phyloP scores from a whole-genome alignment of 2,888 invertebrate species.

The Nomada goodeniana region DNA sequence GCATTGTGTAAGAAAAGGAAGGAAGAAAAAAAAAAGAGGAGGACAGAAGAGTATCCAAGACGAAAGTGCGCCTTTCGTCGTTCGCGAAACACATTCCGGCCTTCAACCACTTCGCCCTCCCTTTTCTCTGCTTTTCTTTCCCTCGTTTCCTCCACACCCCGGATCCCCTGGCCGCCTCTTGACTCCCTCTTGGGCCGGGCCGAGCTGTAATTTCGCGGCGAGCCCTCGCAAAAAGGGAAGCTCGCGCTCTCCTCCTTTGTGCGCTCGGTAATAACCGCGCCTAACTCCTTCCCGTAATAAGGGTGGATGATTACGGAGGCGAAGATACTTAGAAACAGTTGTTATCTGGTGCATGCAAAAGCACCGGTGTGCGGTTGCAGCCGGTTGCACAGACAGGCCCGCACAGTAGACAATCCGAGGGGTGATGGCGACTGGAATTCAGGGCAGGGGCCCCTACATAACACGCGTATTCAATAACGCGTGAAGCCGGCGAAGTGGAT shows the following conservation, averaged over 20 bases:
- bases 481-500: constrained; percentile 36
- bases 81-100: constrained; percentile 26
- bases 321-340: constrained; percentile 60
- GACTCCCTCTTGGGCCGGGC: constrained; percentile 58
- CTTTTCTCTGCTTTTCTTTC: constrained; percentile 5
- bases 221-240: constrained; percentile 59
- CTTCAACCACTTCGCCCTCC: constrained; percentile 21
- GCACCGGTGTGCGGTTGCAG: constrained; percentile 12
- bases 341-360: constrained; percentile 69
- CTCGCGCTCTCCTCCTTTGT: constrained; percentile 52
- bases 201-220: constrained; percentile 71
- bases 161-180: constrained; percentile 44
- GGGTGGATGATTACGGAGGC: constrained; percentile 66
- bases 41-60: constrained; percentile 5
- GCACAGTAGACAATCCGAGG: constrained; percentile 6
- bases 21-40: too few relatives aligned
- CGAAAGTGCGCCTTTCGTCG: constrained; percentile 20
- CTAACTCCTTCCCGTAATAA: constrained; percentile 63
- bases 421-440: constrained; percentile 53
- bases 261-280: constrained; percentile 62
- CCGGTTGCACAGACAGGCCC: too few relatives aligned
- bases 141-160: constrained; percentile 24
- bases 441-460: constrained; percentile 45
- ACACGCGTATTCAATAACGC: constrained; percentile 59
- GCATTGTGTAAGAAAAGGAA: too few relatives aligned